Percentiles rank a stretch among this genome's conserved stretches.
phyloP scores from a whole-genome alignment of 2,888 invertebrate genomes.

The Eupithecia tripunctaria region DNA sequence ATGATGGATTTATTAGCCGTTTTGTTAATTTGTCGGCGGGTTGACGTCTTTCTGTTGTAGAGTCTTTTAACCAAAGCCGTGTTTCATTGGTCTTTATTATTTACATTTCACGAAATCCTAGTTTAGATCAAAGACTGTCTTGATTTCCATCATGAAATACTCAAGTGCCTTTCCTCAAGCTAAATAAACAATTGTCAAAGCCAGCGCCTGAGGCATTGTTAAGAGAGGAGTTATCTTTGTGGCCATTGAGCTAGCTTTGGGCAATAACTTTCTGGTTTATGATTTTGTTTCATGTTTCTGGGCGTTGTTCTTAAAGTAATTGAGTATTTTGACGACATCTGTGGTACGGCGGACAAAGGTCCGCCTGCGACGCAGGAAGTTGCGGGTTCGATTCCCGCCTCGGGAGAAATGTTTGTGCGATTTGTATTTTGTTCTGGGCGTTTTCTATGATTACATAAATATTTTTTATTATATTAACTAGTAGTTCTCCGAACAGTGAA shows the following conservation, averaged over 20 bases:
- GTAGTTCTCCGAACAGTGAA: too few relatives aligned
- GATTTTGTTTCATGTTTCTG: not conserved
- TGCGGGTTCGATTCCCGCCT: too few relatives aligned
- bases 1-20: too few relatives aligned
- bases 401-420: too few relatives aligned
- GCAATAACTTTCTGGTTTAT: constrained; percentile 18
- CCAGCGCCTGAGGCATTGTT: constrained; percentile 21
- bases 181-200: constrained; percentile 33
- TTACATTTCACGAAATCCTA: not conserved
- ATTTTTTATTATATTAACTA: too few relatives aligned
- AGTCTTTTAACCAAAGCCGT: not conserved
- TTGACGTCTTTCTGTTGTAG: too few relatives aligned
- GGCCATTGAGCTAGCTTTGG: constrained; percentile 16
- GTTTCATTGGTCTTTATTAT: not conserved
- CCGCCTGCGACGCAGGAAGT: too few relatives aligned
- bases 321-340: too few relatives aligned
- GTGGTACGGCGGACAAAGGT: too few relatives aligned
- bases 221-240: constrained; percentile 27
- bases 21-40: not conserved
- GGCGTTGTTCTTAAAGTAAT: not conserved
- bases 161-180: constrained; percentile 9
- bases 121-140: not conserved
- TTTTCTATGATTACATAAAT: too few relatives aligned
- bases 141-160: not conserved
- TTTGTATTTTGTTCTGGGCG: too few relatives aligned